Evolutionary conservation across 2,113 vertebrate genomes (phyloP), one percentile per base, ranked within the genome.

Genomic region (Pongo pygmaeus): DNA sequence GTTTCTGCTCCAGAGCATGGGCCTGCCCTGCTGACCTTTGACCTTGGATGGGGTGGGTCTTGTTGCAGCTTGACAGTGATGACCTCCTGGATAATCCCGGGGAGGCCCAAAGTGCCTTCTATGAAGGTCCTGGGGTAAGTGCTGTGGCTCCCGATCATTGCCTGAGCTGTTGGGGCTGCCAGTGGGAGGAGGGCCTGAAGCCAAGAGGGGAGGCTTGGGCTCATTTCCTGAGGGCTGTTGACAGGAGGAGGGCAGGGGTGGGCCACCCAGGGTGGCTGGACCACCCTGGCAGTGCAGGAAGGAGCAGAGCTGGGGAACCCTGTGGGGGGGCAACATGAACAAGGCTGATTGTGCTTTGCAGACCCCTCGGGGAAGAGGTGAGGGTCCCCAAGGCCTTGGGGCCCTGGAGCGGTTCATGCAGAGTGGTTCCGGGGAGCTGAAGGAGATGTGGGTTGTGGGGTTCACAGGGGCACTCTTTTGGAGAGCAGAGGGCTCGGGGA

Each of bases 41-140:
- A 93, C 93, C 67, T 86, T 72, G 94, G 93, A 81, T 46, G 80
- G 95, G 96, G 94, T 0, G 97, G 93, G 91, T 98, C 91, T 98
- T 72, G 78, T 98, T 99, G 89, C 99, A 99, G 99, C 99, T 99
- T 98, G 99, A 99, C 98, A 98, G 98, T 97, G 99, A 99, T 97
- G 99, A 99, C 99, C 99, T 99, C 99, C 99, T 99, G 99, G 99
- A 99, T 98, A 99, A 99, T 98, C 99, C 99, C 64, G 99, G 99
- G 98, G 99, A 99, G 98, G 99, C 99, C 98, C 99, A 99, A 98
- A 99, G 98, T 97, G 99, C 99, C 98, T 99, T 99, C 99, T 99
- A 99, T 99, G 99, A 99, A 98, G 98, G 99, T 97, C 98, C 99
- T 97, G 99, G 99, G 99, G 99, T 99, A 99, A 98, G 99, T 99